phyloP scores from a whole-genome alignment of 1,140 invertebrate species.

The Teleogryllus occipitalis region DNA sequence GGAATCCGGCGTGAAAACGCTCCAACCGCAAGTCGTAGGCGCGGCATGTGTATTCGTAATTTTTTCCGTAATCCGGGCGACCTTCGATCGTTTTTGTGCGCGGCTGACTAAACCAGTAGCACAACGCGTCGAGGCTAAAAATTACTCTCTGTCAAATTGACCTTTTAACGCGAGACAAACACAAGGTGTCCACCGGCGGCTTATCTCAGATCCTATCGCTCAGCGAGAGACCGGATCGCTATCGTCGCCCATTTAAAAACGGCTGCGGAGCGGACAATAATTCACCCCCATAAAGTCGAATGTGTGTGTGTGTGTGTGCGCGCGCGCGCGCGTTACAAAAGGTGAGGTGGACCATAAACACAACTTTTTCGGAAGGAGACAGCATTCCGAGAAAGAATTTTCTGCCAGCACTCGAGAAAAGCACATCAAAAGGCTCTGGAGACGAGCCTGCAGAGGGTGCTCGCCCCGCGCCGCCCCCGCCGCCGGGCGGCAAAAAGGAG shows the following conservation, averaged over 20 bases:
- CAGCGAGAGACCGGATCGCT: neutral
- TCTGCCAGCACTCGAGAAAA: neutral
- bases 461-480: neutral
- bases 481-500: neutral
- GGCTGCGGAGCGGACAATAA: neutral
- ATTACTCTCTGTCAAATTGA: conserved; percentile 5
- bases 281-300: neutral
- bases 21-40: neutral
- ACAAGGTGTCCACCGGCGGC: neutral
- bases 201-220: neutral
- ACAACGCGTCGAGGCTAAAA: neutral
- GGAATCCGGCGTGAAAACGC: neutral
- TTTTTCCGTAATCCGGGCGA: neutral
- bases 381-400: conserved; percentile 4
- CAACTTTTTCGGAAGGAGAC: neutral
- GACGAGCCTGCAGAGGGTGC: neutral
- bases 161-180: neutral
- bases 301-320: neutral
- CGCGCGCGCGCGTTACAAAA: neutral
- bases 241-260: neutral
- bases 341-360: conserved; percentile 3
- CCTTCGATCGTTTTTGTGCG: neutral
- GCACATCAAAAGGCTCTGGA: neutral
- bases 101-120: neutral
- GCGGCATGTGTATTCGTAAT: neutral